phyloP scores from a whole-genome alignment of 2,888 invertebrate species.

The Clunio marinus region DNA sequence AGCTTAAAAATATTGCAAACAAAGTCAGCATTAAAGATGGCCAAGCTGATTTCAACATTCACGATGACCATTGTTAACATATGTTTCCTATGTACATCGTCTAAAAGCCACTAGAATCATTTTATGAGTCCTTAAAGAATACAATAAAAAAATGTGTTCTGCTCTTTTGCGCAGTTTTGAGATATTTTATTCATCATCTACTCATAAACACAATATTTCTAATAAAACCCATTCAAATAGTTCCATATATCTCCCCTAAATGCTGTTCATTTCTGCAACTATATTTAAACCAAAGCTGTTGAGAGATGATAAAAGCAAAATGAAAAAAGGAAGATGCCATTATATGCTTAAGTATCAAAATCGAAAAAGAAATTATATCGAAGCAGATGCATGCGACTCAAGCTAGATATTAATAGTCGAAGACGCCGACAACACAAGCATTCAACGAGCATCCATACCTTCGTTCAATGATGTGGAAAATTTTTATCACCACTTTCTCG shows the following conservation, averaged over 20 bases:
- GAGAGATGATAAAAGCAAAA: slow-evolving; percentile 9
- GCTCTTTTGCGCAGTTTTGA: too few species aligned
- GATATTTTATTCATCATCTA: too few species aligned
- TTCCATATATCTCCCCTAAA: background rate
- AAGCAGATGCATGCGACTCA: slow-evolving; percentile 32
- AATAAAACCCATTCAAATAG: too few species aligned
- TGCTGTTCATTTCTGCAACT: background rate
- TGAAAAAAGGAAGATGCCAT: background rate
- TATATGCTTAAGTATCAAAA: background rate
- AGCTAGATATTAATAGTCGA: background rate
- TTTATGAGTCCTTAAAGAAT: too few species aligned
- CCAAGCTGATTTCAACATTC: too few species aligned
- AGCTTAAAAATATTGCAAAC: too few species aligned
- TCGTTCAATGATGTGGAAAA: slow-evolving; percentile 34
- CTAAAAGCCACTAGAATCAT: too few species aligned
- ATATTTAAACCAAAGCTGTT: slow-evolving; percentile 2
- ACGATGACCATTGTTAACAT: too few species aligned
- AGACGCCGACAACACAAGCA: background rate
- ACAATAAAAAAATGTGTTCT: too few species aligned
- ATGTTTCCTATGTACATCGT: too few species aligned
- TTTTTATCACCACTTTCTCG: slow-evolving; percentile 36
- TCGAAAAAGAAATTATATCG: slow-evolving; percentile 22
- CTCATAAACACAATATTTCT: too few species aligned
- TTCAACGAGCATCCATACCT: background rate
- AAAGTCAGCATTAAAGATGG: too few species aligned